Base-by-base conservation (phyloP, 1,140 invertebrate species). In the Dendroctonus valens region DNA sequence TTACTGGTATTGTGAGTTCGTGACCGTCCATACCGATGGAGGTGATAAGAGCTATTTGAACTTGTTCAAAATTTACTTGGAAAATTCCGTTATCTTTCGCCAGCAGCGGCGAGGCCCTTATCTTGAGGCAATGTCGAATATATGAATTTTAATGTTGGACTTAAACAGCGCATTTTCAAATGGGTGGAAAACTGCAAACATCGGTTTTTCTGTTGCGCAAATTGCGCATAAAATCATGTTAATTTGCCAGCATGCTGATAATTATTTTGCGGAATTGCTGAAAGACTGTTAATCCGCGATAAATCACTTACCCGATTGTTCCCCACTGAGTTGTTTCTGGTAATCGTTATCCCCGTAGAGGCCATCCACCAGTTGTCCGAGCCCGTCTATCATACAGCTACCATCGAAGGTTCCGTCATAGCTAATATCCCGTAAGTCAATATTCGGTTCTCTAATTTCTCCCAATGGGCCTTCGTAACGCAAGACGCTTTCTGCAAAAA, bases 361-460 rank as follows among this genome's bases (percentile, higher is more conserved):
- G 6, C 94, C 94, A 78, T 99, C 96, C 9, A 90, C 89, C 53
- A 98, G 83, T 77, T 96, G 92, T 12, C 96, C 96, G 3, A 98
- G 79, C 3, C 96, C 96, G 26, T 88, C 88, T 12, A 83, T 83
- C 70, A 94, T 85, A 69, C 82, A 80, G 42, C 81, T 85, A 3
- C 84, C 86, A 65, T 87, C 85, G 83, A 91, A 89, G 60, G 88
- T 83, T 2, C 96, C 96, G 79, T 98, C 96, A 80, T 97, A 99
- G 42, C 90, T 92, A 70, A 90, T 87, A 78, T 98, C 96, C 66
- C 89, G 91, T 48, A 97, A 86, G 77, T 96, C 91, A 71, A 93
- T 87, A 70, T 89, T 86, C 54, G 83, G 88, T 69, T 93, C 94
- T 67, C 94, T 87, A n/a, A 83, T 81, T 69, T 85, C 80, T n/a